Percentiles rank a stretch among this genome's conserved stretches.
These are phyloP conservation scores for Vipera latastei DNA, from an alignment of 2,797 vertebrate genomes.

Conservation along the genomic window DNA sequence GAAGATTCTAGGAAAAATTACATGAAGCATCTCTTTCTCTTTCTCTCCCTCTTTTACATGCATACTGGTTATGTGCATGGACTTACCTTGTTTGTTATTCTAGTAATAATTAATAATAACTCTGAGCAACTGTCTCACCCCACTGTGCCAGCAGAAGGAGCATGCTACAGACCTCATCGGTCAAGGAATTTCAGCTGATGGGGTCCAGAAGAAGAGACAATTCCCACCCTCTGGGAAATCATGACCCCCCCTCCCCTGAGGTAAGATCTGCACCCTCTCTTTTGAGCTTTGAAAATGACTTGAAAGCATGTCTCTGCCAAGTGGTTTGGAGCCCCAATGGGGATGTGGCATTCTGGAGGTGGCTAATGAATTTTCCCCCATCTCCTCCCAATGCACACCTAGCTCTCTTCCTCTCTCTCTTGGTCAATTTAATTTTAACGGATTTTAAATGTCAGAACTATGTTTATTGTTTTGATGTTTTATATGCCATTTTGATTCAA, in stretches of 20 bases:
- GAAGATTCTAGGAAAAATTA: conserved; percentile 24
- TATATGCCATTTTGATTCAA: background rate
- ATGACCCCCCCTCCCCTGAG: background rate
- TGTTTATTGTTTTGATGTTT: background rate
- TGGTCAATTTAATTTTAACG: background rate
- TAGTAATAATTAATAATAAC: background rate
- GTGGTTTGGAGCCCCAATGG: background rate
- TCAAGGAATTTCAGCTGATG: background rate
- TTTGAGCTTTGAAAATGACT: background rate
- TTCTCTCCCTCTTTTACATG: background rate
- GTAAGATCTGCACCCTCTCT: no score
- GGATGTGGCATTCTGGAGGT: background rate
- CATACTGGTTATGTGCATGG: background rate
- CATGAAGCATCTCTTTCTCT: background rate
- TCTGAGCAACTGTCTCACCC: background rate
- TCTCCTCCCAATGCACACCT: background rate
- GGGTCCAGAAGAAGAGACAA: background rate
- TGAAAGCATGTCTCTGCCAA: background rate
- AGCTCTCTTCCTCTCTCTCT: background rate
- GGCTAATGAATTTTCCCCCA: background rate
- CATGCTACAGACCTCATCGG: background rate
- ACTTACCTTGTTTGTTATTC: background rate
- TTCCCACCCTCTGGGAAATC: background rate
- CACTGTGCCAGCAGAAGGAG: background rate
- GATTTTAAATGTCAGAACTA: background rate